A percentile compares a stretch with the other conserved stretches of the same genome.
These are phyloP conservation scores for Phylloscopus collybita DNA, from an alignment of 2,797 vertebrate species.

Conservation along the genomic window DNA sequence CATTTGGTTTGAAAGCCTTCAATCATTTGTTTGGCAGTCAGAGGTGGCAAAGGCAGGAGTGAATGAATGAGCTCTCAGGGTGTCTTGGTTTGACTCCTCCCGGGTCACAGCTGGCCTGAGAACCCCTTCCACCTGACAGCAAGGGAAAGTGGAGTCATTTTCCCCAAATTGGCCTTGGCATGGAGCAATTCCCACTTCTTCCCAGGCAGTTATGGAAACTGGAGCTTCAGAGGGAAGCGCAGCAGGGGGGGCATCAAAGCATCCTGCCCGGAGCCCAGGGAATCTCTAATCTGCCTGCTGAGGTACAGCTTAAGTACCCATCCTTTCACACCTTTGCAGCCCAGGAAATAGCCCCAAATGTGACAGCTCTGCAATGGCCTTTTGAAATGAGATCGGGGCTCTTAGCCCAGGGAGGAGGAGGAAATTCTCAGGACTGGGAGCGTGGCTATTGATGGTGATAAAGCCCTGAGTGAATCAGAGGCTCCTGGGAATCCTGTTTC, in stretches of 20 bases:
- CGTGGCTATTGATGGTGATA: neutral
- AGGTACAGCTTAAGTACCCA: neutral
- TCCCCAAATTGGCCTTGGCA: constrained; percentile 14
- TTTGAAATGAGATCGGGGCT: constrained; percentile 31
- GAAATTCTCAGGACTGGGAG: neutral
- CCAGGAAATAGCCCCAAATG: neutral
- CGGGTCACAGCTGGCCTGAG: neutral
- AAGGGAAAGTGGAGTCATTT: neutral
- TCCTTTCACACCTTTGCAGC: constrained; percentile 40
- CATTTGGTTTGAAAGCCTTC: neutral
- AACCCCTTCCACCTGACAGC: neutral
- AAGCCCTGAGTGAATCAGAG: neutral
- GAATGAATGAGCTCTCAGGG: neutral
- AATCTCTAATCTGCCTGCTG: neutral
- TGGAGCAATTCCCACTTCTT: neutral
- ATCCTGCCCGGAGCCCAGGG: neutral
- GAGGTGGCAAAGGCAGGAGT: neutral
- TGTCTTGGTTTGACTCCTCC: neutral
- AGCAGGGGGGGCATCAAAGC: neutral
- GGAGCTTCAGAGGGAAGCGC: neutral
- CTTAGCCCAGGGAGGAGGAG: neutral
- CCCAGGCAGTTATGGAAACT: constrained; percentile 28
- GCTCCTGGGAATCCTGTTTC: constrained; percentile 5
- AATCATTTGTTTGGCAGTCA: neutral
- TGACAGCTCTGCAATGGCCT: constrained; percentile 1